Evolutionary conservation across 30 jellyfish, hydroid and myxozoan genomes (phyloP).

Genomic region (Aurelia aurita): DNA sequence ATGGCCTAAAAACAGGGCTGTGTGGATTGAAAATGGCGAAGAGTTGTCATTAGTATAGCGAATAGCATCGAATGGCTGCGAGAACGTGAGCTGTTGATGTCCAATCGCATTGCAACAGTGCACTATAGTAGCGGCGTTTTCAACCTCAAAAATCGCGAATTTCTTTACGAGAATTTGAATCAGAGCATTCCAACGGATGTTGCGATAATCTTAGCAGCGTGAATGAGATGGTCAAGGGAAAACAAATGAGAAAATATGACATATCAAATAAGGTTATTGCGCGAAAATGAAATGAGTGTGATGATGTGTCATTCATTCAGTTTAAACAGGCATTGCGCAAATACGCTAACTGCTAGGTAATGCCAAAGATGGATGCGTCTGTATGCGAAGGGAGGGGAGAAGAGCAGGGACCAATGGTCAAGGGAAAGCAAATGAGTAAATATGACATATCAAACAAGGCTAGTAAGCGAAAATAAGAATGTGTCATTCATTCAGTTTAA

Average conservation of each 20-base stretch:
- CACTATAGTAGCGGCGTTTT: slow-evolving; percentile 42
- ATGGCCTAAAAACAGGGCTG: slow-evolving; percentile 53
- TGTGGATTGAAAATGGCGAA: slow-evolving; percentile 7
- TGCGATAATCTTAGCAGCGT: slow-evolving; percentile 54
- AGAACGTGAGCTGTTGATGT: slow-evolving; percentile 36
- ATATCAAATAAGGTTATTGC: no score
- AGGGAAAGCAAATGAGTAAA: no score
- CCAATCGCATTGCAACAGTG: slow-evolving; percentile 35
- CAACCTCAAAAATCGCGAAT: slow-evolving; percentile 47
- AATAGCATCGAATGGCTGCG: slow-evolving; percentile 49
- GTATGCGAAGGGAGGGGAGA: no score
- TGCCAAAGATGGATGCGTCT: no score
- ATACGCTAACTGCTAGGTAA: no score
- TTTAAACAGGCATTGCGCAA: no score
- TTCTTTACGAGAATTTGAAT: slow-evolving; percentile 17
- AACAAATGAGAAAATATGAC: slow-evolving; percentile 18
- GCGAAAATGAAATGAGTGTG: no score
- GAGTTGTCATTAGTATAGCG: slow-evolving; percentile 21
- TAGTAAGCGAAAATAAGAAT: no score
- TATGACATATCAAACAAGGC: no score
- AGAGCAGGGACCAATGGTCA: no score
- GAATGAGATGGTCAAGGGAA: slow-evolving; percentile 37
- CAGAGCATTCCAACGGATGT: slow-evolving; percentile 42
- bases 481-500: no score
- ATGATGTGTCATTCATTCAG: no score